Percentiles rank a stretch among this genome's conserved stretches.
Evolutionary conservation across 1,140 invertebrate species (phyloP).

Genomic region (Oreohelix idahoensis): DNA sequence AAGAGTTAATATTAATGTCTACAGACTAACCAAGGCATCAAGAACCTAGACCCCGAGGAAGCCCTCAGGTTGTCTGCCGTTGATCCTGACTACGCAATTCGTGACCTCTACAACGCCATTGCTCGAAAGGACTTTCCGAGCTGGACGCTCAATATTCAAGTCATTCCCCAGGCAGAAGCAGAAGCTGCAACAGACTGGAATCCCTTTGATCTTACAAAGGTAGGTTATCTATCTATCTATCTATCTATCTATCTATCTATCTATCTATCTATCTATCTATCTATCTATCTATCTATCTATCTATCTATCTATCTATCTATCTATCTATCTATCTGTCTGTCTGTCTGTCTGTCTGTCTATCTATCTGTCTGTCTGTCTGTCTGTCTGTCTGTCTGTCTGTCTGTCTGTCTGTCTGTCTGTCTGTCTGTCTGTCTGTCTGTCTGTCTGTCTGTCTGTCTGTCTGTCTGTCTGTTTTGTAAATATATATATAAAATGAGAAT

Average conservation of each 20-base stretch:
- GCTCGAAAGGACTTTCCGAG: conserved; percentile 84
- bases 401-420: neutral
- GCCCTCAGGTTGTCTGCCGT: conserved; percentile 82
- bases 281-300: neutral
- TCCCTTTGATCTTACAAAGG: conserved; percentile 74
- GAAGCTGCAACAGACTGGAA: conserved; percentile 70
- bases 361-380: neutral
- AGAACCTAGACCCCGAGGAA: conserved; percentile 83
- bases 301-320: neutral
- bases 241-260: neutral
- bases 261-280: neutral
- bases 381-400: neutral
- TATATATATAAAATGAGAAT: no score
- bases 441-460: neutral
- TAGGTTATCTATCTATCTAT: conserved; percentile 36
- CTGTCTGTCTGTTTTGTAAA: no score
- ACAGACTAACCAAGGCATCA: conserved; percentile 90
- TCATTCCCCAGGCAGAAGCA: conserved; percentile 78
- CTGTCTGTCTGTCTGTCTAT: neutral
- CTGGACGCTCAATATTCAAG: conserved; percentile 78
- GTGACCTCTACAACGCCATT: conserved; percentile 94
- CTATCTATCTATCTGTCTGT: neutral
- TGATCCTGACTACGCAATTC: conserved; percentile 91
- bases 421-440: neutral
- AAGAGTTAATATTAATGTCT: no score